Evolutionary conservation across 2,888 invertebrate genomes (phyloP).

Genomic region (Hedya salicella): DNA sequence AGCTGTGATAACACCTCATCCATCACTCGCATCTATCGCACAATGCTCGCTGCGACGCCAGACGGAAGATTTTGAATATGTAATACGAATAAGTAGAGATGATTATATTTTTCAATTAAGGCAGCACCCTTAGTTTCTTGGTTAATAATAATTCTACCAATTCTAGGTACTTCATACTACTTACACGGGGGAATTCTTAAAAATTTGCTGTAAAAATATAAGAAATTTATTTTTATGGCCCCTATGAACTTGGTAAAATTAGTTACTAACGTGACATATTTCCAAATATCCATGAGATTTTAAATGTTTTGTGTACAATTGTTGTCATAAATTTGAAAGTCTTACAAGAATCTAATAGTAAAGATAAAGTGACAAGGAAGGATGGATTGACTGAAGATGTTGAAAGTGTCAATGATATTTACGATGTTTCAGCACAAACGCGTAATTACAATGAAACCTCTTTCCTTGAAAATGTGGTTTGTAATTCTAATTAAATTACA

Average conservation of each 20-base stretch:
- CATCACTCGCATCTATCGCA: constrained; percentile 70
- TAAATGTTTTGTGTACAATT: no score
- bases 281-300: background rate
- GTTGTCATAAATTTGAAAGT: constrained; percentile 19
- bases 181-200: no score
- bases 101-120: constrained; percentile 5
- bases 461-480: constrained; percentile 17
- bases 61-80: constrained; percentile 69
- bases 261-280: no score
- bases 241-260: no score
- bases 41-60: constrained; percentile 56
- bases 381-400: constrained; percentile 22
- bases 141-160: no score
- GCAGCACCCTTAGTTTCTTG: no score
- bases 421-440: constrained; percentile 13
- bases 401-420: constrained; percentile 20
- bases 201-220: no score
- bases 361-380: constrained; percentile 1
- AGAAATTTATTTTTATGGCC: no score
- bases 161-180: no score
- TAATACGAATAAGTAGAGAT: constrained; percentile 41
- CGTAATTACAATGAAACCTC: background rate
- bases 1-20: constrained; percentile 78
- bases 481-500: background rate
- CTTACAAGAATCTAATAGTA: constrained; percentile 44